A percentile compares a stretch with the other conserved stretches of the same genome.
phyloP scores from a whole-genome alignment of 1,140 invertebrate species.

The Neodiprion virginianus region DNA sequence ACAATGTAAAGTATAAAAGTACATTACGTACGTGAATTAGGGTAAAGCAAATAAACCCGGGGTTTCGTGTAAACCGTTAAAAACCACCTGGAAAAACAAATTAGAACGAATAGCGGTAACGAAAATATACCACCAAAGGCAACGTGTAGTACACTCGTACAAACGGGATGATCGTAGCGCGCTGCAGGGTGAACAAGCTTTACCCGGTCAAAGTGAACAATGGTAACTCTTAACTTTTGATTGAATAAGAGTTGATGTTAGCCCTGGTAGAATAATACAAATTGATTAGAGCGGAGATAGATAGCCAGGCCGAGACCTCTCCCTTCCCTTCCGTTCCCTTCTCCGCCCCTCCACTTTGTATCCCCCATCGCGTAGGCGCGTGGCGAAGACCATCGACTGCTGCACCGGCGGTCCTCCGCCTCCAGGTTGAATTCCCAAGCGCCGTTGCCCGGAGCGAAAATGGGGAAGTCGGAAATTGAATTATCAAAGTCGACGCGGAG shows the following conservation, averaged over 20 bases:
- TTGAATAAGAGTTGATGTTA: not conserved
- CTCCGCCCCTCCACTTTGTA: not conserved
- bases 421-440: constrained; percentile 2
- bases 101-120: too few relatives aligned
- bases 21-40: too few relatives aligned
- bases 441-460: not conserved
- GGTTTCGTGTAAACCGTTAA: too few relatives aligned
- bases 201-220: not conserved
- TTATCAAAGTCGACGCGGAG: constrained; percentile 38
- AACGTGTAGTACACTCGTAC: not conserved
- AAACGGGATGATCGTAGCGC: not conserved
- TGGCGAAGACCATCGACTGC: constrained; percentile 34
- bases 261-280: constrained; percentile 30
- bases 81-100: too few relatives aligned
- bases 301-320: not conserved
- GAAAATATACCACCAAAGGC: too few relatives aligned
- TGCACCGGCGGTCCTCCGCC: constrained; percentile 21
- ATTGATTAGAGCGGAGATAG: constrained; percentile 31
- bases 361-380: constrained; percentile 36
- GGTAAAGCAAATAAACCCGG: too few relatives aligned
- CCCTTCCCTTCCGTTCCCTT: not conserved
- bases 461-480: constrained; percentile 42
- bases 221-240: not conserved
- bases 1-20: too few relatives aligned
- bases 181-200: not conserved